These are phyloP conservation scores for Phoenicopterus ruber DNA, from an alignment of 2,113 vertebrate species.

Conservation along the genomic window DNA sequence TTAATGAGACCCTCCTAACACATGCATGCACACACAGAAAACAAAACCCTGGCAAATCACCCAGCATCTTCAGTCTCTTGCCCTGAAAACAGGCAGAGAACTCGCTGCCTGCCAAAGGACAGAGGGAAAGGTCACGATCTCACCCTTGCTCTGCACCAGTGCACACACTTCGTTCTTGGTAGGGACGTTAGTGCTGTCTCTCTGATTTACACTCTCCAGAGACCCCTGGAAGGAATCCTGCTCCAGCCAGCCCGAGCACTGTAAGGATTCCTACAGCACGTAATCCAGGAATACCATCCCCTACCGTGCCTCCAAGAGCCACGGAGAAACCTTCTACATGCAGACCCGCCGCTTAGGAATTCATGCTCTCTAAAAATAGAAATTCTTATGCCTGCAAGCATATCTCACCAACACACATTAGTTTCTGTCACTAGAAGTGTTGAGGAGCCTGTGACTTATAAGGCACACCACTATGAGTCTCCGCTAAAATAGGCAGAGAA, in stretches of 20 bases:
- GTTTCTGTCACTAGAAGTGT: not conserved
- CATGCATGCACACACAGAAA: not conserved
- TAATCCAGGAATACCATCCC: not conserved
- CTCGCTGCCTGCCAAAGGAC: not conserved
- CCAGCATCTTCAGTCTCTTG: not conserved
- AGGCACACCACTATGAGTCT: not conserved
- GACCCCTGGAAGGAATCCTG: not conserved
- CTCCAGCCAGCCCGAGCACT: not conserved
- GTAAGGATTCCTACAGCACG: not conserved
- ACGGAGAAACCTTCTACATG: not conserved
- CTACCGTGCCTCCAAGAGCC: not conserved
- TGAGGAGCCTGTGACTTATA: not conserved
- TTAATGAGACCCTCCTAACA: not conserved
- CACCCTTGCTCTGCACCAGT: not conserved
- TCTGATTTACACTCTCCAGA: not conserved
- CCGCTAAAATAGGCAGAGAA: not conserved
- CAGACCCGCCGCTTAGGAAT: not conserved
- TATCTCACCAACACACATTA: not conserved
- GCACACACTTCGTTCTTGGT: not conserved
- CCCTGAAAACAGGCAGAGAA: not conserved
- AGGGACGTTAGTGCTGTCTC: not conserved
- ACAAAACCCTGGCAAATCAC: not conserved
- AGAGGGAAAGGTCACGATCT: not conserved
- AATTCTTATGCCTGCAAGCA: not conserved
- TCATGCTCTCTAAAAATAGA: not conserved